Conservation (phyloP, 2,888 invertebrate species). For the Gandaritis pyraliata region DNA sequence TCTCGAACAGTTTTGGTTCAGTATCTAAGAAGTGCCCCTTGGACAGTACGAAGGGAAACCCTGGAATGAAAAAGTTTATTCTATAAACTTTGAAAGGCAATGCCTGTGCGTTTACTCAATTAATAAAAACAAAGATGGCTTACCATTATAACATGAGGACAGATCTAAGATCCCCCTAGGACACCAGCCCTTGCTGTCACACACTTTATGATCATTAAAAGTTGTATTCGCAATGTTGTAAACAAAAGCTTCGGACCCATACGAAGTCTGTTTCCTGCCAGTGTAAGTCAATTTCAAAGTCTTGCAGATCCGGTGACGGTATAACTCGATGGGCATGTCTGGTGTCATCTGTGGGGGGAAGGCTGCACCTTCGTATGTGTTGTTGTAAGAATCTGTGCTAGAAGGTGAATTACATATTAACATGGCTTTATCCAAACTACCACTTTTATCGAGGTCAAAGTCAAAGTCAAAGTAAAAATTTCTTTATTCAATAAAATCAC, state of each 20-base stretch:
- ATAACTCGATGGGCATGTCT: conserved; percentile 83
- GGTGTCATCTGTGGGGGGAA: conserved; percentile 85
- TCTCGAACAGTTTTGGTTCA: conserved; percentile 81
- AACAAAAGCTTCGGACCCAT: conserved; percentile 34
- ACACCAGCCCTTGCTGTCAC: conserved; percentile 59
- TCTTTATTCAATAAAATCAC: too few relatives aligned
- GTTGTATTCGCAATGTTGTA: conserved; percentile 30
- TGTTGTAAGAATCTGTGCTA: conserved; percentile 72
- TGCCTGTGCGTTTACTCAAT: too few relatives aligned
- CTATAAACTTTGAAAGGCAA: too few relatives aligned
- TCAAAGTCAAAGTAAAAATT: too few relatives aligned
- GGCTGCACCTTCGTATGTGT: conserved; percentile 88
- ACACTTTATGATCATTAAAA: conserved; percentile 30
- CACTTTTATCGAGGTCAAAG: too few relatives aligned
- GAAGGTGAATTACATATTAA: neutral
- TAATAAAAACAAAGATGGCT: conserved; percentile 10
- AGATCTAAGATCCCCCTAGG: conserved; percentile 86
- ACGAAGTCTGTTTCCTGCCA: conserved; percentile 22
- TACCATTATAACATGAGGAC: conserved; percentile 86
- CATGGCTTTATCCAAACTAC: neutral
- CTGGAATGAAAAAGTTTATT: conserved; percentile 59
- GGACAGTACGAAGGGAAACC: conserved; percentile 88
- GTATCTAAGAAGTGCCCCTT: conserved; percentile 84
- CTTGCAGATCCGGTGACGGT: conserved; percentile 89
- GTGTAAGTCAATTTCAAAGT: conserved; percentile 28